Base-by-base conservation (phyloP, 2,888 invertebrate genomes). In the Hedychridium roseum region DNA sequence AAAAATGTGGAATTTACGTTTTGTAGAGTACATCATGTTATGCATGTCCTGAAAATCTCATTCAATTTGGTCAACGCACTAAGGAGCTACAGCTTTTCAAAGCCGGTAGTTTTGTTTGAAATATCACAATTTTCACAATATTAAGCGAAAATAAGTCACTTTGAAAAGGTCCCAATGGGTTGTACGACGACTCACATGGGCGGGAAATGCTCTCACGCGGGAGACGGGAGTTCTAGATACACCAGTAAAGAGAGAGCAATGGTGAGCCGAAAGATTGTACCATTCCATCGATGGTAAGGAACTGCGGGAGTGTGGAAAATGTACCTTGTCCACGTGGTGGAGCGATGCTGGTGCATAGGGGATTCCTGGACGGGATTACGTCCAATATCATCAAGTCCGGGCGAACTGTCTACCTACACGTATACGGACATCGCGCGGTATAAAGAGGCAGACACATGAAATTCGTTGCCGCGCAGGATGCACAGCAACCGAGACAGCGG, bases 391-490 rank as follows among this genome's bases (percentile, higher is more conserved):
- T 17, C 69, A 71, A 9, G 58, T 66, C 4, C 60, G 69, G n/a
- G 65, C 71, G 0, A 72, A 73, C 45, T 43, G 60, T 16, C 55
- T 76, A 0, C 73, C 73, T 0, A 63, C 71, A 6, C 42, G 64
- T 3, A 45, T 67, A 0, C 45, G 71, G 26, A 65, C 56, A 1
- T 56, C 67, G 6, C 49, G 72, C 12, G 72, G 74, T 1, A 15
- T 48, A 1, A 21, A 60, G 7, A 18, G 45, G 3, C 6, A 12
- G 17, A 12, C 6, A 3, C 1, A 3, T 11, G n/a, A 18, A 11
- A 30, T 27, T 6, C 14, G 11, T 38, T 76, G 74, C 46, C 65
- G 74, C 15, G 73, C 69, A 2, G 72, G 71, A 1, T 77, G 73
- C 55, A 43, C 37, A 38, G 50, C 55, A 0, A 56, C 51, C 23